Evolutionary conservation across 2,888 invertebrate species (phyloP).

Genomic region (Stramonita haemastoma): DNA sequence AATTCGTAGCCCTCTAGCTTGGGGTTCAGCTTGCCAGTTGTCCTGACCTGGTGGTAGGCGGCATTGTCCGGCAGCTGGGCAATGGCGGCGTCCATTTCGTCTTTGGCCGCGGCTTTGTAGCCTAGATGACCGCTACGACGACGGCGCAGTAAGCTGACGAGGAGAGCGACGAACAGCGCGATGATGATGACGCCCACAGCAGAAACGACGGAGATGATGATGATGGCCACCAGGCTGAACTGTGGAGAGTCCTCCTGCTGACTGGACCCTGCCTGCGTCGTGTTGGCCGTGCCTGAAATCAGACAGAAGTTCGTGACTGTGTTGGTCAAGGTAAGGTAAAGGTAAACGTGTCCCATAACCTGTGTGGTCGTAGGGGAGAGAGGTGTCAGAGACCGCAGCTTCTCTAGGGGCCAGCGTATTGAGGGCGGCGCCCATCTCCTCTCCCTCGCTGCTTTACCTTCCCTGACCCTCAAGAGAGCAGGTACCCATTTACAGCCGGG

Average conservation of each 20-base stretch:
- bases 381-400: too few species aligned
- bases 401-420: too few species aligned
- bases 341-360: too few species aligned
- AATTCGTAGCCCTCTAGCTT: slow-evolving; percentile 95
- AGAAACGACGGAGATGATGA: slow-evolving; percentile 56
- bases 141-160: slow-evolving; percentile 56
- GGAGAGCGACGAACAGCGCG: slow-evolving; percentile 55
- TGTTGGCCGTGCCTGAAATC: slow-evolving; percentile 24
- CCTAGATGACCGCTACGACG: slow-evolving; percentile 75
- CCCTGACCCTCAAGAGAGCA: too few species aligned
- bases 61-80: slow-evolving; percentile 90
- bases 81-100: slow-evolving; percentile 90
- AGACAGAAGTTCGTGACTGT: neutral
- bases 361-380: too few species aligned
- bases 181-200: slow-evolving; percentile 58
- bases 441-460: too few species aligned
- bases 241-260: slow-evolving; percentile 13
- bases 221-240: slow-evolving; percentile 51
- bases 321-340: too few species aligned
- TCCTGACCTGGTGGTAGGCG: slow-evolving; percentile 82
- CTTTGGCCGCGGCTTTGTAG: slow-evolving; percentile 82
- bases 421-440: too few species aligned
- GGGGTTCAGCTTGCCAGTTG: slow-evolving; percentile 83
- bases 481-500: too few species aligned
- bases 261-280: neutral